Evolutionary conservation across 2,113 vertebrate species (phyloP), one percentile per base, ranked within the genome.

Genomic region (Haemorhous mexicanus): DNA sequence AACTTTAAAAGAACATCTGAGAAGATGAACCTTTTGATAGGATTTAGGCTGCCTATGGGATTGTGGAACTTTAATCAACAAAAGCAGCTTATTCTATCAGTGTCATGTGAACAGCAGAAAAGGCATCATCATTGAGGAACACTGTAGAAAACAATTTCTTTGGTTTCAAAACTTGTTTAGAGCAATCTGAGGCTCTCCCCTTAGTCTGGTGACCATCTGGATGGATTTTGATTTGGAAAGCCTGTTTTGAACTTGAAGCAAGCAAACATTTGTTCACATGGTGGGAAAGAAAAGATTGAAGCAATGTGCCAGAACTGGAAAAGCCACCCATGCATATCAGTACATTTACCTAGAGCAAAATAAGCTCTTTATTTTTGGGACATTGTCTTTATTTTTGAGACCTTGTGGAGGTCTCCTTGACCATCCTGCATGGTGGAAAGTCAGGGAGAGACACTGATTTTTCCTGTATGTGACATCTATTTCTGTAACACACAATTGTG

Each of bases 51-150:
- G 91, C 76, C 93, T 93, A 64, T 91, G 73, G 83, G 92, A 97
- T 97, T 98, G 85, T 84, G 68, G 83, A 72, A 70, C 94, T 94
- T 97, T 98, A 97, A 96, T 93, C 95, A 95, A 91, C 88, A 84
- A 97, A 97, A 98, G 93, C 86, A 95, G 96, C 95, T 97, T 98
- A 97, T 95, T 97, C 89, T 58, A 87, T 86, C 94, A 95, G 46
- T 47, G 93, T 94, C 13, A 6, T 93, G 86, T 91, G 94, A 94
- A 83, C 18, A 94, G 91, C 58, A 55, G 79, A 96, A 92, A 89
- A 97, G 69, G 35, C 90, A 41, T 78, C 89, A 55, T 77, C 80
- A 86, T 82, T 22, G 79, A 90, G 87, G 72, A 90, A 64, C 46
- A 21, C 15, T 70, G 90, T 17, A 91, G 90, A 94, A 96, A 96